A percentile compares a stretch with the other conserved stretches of the same genome.
Evolutionary conservation across 2,797 vertebrate genomes (phyloP).

Genomic region (Malacoraja senta): DNA sequence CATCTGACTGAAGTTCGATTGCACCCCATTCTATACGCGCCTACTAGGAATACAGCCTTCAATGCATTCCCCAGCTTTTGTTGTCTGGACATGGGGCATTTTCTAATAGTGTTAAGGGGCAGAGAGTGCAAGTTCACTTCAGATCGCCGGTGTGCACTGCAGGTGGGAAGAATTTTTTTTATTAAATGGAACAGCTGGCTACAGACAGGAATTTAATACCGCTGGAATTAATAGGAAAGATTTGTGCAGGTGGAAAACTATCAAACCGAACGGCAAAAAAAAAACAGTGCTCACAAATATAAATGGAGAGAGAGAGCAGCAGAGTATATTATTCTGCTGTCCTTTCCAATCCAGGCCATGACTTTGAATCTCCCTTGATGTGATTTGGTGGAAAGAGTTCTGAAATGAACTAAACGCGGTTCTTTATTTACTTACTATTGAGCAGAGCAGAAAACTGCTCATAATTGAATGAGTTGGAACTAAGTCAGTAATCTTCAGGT

Average conservation of each 20-base stretch:
- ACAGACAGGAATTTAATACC: slow-evolving; percentile 18
- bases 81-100: neutral
- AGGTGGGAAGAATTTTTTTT: slow-evolving; percentile 9
- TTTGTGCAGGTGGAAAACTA: neutral
- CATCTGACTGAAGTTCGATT: neutral
- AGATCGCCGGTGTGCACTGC: slow-evolving; percentile 12
- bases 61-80: slow-evolving; percentile 1
- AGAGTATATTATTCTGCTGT: slow-evolving; percentile 1
- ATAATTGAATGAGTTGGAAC: neutral
- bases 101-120: neutral
- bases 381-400: neutral
- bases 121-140: slow-evolving; percentile 19
- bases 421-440: neutral
- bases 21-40: neutral
- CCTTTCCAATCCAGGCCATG: neutral
- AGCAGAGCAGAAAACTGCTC: neutral
- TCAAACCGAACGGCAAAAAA: slow-evolving; percentile 62
- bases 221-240: slow-evolving; percentile 10
- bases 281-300: slow-evolving; percentile 54
- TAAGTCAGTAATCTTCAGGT: slow-evolving; percentile 13
- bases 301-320: neutral
- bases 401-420: neutral
- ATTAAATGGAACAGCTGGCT: slow-evolving; percentile 29
- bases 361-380: neutral
- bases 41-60: neutral